phyloP scores from a whole-genome alignment of 2,797 vertebrate genomes.

The Selene dorsalis region DNA sequence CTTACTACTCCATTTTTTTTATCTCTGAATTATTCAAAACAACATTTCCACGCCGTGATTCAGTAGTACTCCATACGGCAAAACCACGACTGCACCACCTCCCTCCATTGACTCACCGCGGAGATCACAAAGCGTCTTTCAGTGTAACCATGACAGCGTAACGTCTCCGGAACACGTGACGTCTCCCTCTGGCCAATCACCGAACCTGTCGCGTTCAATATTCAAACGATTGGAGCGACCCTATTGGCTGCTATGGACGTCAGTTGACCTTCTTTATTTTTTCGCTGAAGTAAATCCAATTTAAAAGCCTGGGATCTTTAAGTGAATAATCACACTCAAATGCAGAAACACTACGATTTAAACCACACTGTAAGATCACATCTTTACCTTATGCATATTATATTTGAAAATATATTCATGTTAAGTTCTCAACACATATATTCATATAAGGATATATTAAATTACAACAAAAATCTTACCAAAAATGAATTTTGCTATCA shows the following conservation, averaged over 20 bases:
- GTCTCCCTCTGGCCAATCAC: slow-evolving; percentile 58
- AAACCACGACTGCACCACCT: slow-evolving; percentile 34
- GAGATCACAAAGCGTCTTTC: slow-evolving; percentile 84
- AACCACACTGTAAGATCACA: not conserved
- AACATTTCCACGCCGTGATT: slow-evolving; percentile 57
- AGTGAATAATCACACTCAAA: not conserved
- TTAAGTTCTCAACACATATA: not conserved
- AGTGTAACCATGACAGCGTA: slow-evolving; percentile 85
- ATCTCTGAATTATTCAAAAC: slow-evolving; percentile 22
- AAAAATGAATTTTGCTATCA: not conserved
- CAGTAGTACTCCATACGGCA: slow-evolving; percentile 49
- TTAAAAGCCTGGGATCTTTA: slow-evolving; percentile 4
- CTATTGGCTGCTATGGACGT: slow-evolving; percentile 71
- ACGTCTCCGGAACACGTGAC: slow-evolving; percentile 72
- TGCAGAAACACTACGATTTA: not conserved
- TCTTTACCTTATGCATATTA: not conserved
- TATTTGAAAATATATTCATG: not conserved
- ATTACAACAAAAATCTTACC: slow-evolving; percentile 33
- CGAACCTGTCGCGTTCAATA: slow-evolving; percentile 46
- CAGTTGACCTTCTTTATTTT: slow-evolving; percentile 21
- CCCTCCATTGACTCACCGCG: slow-evolving; percentile 61
- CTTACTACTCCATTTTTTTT: not conserved
- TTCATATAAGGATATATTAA: not conserved
- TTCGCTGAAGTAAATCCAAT: slow-evolving; percentile 1
- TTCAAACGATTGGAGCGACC: slow-evolving; percentile 76